These are phyloP conservation scores for Actinernus sp. DNA, from an alignment of 92 coral and sea anemone species.

Conservation along the genomic window DNA sequence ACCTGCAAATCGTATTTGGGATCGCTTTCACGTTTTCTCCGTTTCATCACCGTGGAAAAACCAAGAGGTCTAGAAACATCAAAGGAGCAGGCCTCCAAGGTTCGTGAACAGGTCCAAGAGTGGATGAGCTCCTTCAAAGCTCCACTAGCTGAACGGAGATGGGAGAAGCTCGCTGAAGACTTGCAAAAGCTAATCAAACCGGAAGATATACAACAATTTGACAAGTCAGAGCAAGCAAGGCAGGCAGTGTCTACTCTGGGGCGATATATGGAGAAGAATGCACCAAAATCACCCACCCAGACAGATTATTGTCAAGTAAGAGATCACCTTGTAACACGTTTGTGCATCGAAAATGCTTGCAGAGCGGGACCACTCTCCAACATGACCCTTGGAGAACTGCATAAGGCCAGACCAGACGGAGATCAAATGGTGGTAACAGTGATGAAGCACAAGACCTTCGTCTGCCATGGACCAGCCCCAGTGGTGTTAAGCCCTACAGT, in stretches of 20 bases:
- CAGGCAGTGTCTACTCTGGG: conserved; percentile 25
- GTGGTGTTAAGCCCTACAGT: conserved; percentile 29
- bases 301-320: conserved; percentile 33
- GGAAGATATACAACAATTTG: no score
- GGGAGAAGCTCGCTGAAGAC: conserved; percentile 48
- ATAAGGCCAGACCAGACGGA: conserved; percentile 20
- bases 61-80: conserved; percentile 24
- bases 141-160: conserved; percentile 31
- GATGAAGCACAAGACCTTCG: conserved; percentile 38
- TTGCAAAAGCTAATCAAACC: conserved; percentile 46
- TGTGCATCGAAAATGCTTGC: conserved; percentile 52
- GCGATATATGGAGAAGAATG: conserved; percentile 26
- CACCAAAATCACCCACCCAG: conserved; percentile 10
- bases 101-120: conserved; percentile 40
- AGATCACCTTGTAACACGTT: conserved; percentile 28
- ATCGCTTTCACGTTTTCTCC: conserved; percentile 32
- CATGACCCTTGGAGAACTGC: conserved; percentile 57
- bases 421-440: conserved; percentile 47
- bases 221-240: conserved; percentile 25
- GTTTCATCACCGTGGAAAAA: conserved; percentile 21
- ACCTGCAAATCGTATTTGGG: conserved; percentile 32
- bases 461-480: conserved; percentile 18
- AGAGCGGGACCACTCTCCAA: conserved; percentile 54
- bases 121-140: conserved; percentile 16
- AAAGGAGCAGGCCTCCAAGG: conserved; percentile 23